Evolutionary conservation across 1,140 invertebrate genomes (phyloP).

Genomic region (Sweltsa coloradensis): DNA sequence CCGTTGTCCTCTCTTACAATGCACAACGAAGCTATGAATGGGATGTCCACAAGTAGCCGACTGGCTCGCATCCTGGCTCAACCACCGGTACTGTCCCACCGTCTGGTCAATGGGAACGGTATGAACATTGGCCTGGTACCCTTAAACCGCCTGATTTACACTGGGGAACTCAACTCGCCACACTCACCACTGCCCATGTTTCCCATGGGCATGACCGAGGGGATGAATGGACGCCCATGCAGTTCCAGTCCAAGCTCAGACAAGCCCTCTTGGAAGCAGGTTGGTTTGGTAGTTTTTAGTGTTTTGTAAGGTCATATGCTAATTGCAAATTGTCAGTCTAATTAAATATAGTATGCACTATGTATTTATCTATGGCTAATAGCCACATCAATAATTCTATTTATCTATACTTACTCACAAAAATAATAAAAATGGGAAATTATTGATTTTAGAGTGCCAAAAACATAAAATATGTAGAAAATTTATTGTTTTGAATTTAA

Average conservation of each 20-base stretch:
- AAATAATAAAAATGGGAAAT: no score
- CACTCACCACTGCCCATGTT: constrained; percentile 8
- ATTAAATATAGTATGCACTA: no score
- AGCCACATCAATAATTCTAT: no score
- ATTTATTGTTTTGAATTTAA: no score
- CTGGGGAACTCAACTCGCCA: constrained; percentile 1
- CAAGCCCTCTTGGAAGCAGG: constrained; percentile 39
- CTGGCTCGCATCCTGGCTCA: constrained; percentile 35
- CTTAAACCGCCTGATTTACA: constrained; percentile 48
- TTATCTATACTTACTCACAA: no score
- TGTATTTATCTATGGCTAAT: no score
- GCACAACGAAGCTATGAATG: constrained; percentile 1
- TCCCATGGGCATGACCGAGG: constrained; percentile 1
- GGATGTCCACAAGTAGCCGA: constrained; percentile 14
- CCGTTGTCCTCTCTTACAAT: background rate
- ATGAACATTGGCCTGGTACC: constrained; percentile 30
- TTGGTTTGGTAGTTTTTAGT: constrained; percentile 14
- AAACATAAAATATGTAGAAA: no score
- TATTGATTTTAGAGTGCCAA: no score
- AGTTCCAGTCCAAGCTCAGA: constrained; percentile 47
- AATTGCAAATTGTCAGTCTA: no score
- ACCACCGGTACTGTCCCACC: constrained; percentile 19
- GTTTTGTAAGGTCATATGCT: no score
- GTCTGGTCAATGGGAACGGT: constrained; percentile 12
- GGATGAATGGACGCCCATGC: constrained; percentile 9